These are phyloP conservation scores for Pammene fasciana DNA, from an alignment of 2,888 invertebrate species.

Conservation along the genomic window DNA sequence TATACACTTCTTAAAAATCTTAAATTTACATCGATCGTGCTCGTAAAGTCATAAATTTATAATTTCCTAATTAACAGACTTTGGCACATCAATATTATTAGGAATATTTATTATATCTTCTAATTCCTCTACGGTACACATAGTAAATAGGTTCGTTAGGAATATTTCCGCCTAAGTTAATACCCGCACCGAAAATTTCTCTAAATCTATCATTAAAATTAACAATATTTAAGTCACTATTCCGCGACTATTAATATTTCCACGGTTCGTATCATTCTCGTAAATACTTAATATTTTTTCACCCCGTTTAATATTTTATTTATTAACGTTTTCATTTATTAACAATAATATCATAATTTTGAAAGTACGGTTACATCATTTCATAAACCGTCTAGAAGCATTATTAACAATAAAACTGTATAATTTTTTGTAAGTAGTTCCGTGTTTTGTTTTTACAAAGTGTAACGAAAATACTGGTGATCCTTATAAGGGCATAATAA, in stretches of 20 bases:
- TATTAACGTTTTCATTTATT: background rate
- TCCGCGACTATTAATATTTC: background rate
- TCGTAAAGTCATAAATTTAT: conserved; percentile 51
- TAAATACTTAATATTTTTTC: background rate
- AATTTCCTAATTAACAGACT: conserved; percentile 50
- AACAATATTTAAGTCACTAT: conserved; percentile 9
- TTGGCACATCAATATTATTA: conserved; percentile 65
- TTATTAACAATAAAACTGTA: conserved; percentile 15
- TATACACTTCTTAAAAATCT: conserved; percentile 50
- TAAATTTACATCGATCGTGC: conserved; percentile 51
- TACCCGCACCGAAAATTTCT: conserved; percentile 34
- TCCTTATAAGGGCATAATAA: no score
- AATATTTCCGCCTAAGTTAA: conserved; percentile 29
- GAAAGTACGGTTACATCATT: background rate
- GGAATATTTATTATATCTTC: conserved; percentile 54
- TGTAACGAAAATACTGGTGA: no score
- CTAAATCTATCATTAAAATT: conserved; percentile 29
- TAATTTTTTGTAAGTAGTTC: background rate
- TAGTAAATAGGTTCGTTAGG: conserved; percentile 29
- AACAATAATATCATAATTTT: conserved; percentile 16
- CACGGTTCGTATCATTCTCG: conserved; percentile 2
- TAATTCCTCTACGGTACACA: conserved; percentile 25
- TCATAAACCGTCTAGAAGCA: conserved; percentile 13
- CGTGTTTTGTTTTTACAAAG: background rate
- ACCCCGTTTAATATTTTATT: conserved; percentile 4